Percentiles rank a stretch among this genome's conserved stretches.
These are phyloP conservation scores for Hydrocynus forskahlii DNA, from an alignment of 2,797 vertebrate species.

Conservation along the genomic window DNA sequence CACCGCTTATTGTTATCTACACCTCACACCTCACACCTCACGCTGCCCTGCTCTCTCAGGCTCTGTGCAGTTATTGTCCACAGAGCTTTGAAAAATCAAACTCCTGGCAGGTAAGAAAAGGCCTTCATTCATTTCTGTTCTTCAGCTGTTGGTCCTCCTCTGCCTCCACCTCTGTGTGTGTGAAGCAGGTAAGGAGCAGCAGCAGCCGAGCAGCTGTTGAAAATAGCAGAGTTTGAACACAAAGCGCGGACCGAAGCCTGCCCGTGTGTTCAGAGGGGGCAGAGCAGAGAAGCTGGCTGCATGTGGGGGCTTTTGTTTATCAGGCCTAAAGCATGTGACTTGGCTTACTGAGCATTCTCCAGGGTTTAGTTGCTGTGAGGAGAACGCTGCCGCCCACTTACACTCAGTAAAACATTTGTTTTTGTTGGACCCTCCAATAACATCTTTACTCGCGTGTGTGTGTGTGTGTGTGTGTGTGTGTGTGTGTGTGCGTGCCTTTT, in stretches of 20 bases:
- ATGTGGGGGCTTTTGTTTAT: slow-evolving; percentile 12
- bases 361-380: slow-evolving; percentile 19
- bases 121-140: neutral
- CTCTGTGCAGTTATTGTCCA: neutral
- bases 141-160: neutral
- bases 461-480: too few relatives aligned
- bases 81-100: slow-evolving; percentile 3
- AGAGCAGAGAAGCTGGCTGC: neutral
- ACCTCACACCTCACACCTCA: too few relatives aligned
- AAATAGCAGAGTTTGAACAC: neutral
- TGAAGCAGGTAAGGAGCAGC: neutral
- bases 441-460: neutral
- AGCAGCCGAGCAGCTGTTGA: neutral
- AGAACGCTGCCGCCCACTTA: neutral
- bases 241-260: neutral
- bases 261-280: neutral
- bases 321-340: neutral
- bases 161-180: neutral
- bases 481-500: too few relatives aligned
- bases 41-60: neutral
- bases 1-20: too few relatives aligned
- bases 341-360: slow-evolving; percentile 6
- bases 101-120: neutral
- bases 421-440: too few relatives aligned
- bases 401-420: neutral